phyloP scores from a whole-genome alignment of 2,888 invertebrate genomes.

The Macaria liturata region DNA sequence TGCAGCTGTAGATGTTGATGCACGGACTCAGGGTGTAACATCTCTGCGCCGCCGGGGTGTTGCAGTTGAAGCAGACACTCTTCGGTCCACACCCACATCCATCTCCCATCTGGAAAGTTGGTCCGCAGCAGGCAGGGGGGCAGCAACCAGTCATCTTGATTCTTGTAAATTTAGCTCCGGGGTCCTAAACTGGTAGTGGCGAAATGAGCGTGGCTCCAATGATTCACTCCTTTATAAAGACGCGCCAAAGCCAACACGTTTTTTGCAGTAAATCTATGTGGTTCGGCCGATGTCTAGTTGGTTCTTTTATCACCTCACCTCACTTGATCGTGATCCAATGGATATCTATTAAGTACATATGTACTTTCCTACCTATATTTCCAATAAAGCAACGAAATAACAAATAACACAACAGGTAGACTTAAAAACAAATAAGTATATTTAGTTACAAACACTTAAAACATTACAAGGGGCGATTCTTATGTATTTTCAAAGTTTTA shows the following conservation, averaged over 20 bases:
- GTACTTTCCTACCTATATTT: too few species aligned
- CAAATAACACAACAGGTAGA: too few species aligned
- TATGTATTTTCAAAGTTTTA: too few species aligned
- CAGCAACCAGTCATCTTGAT: constrained; percentile 35
- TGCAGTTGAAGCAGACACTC: constrained; percentile 47
- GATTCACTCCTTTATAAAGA: constrained; percentile 45
- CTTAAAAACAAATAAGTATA: constrained; percentile 11
- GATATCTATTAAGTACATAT: too few species aligned
- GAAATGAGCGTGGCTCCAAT: constrained; percentile 34
- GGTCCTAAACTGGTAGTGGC: constrained; percentile 21
- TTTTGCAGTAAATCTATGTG: constrained; percentile 34
- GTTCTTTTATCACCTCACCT: constrained; percentile 4
- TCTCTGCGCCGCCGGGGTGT: constrained; percentile 47
- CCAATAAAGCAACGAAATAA: too few species aligned
- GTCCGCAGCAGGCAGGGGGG: constrained; percentile 10
- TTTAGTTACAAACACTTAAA: constrained; percentile 29
- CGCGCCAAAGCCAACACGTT: constrained; percentile 36
- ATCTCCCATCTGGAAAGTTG: too few species aligned
- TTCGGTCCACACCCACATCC: constrained; percentile 3
- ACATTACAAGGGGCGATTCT: background rate
- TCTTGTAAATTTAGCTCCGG: constrained; percentile 32
- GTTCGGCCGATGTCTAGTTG: constrained; percentile 21
- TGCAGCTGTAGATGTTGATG: constrained; percentile 75
- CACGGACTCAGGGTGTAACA: constrained; percentile 62
- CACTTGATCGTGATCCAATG: too few species aligned